Percentiles rank a stretch among this genome's conserved stretches.
These are phyloP conservation scores for Cataglyphis cursor DNA, from an alignment of 2,888 invertebrate genomes.

Conservation along the genomic window DNA sequence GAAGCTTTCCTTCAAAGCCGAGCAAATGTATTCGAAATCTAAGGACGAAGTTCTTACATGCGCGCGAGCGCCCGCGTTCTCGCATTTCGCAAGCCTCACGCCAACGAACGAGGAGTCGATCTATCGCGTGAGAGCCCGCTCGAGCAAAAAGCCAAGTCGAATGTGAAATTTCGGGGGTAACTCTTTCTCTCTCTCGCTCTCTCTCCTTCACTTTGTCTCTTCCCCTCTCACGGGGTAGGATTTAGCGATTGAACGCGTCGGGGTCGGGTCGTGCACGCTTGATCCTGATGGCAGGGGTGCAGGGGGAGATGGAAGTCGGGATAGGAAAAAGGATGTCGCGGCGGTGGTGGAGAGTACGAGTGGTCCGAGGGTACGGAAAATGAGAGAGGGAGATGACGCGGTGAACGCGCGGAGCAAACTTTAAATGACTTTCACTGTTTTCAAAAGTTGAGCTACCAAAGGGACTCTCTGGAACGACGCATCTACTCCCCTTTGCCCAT, in stretches of 20 bases:
- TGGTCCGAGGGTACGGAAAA: conserved; percentile 75
- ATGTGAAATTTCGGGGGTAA: conserved; percentile 75
- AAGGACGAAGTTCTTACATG: conserved; percentile 66
- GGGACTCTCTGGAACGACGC: conserved; percentile 71
- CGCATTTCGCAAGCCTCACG: conserved; percentile 75
- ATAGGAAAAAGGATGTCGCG: conserved; percentile 53
- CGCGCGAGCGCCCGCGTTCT: conserved; percentile 50
- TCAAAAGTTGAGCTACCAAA: conserved; percentile 82
- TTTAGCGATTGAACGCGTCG: conserved; percentile 73
- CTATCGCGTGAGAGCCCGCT: conserved; percentile 60
- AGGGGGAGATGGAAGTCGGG: conserved; percentile 13
- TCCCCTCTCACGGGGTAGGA: conserved; percentile 56
- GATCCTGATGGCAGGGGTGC: conserved; percentile 64
- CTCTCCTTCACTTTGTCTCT: conserved; percentile 9
- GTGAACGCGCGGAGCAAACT: conserved; percentile 77
- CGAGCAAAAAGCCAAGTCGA: conserved; percentile 78
- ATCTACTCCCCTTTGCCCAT: conserved; percentile 45
- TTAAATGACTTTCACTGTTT: conserved; percentile 84
- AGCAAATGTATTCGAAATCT: conserved; percentile 68
- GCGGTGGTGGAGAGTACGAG: conserved; percentile 55
- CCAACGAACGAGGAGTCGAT: conserved; percentile 71
- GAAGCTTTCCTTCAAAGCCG: conserved; percentile 54
- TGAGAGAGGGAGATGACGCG: conserved; percentile 77
- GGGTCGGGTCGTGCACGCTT: conserved; percentile 72
- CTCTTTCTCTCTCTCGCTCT: conserved; percentile 50